phyloP scores from a whole-genome alignment of 2,797 vertebrate species.

The Prunella strophiata region DNA sequence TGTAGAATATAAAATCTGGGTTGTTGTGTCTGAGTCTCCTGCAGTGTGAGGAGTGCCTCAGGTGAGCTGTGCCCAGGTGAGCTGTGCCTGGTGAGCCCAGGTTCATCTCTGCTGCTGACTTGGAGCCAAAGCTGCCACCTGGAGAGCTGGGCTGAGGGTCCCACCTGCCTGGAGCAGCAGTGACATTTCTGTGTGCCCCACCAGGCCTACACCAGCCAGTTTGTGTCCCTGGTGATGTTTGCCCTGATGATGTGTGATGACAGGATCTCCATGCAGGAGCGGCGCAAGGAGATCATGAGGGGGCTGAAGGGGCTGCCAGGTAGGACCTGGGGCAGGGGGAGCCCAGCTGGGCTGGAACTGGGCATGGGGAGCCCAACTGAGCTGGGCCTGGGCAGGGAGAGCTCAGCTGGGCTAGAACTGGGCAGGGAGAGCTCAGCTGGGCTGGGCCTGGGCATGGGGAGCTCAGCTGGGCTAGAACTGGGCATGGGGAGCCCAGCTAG shows the following conservation, averaged over 20 bases:
- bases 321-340: slow-evolving; percentile 51
- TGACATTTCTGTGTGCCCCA: neutral
- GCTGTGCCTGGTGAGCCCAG: neutral
- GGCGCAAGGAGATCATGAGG: slow-evolving; percentile 93
- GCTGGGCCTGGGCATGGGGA: too few relatives aligned
- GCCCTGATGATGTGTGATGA: slow-evolving; percentile 97
- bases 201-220: slow-evolving; percentile 98
- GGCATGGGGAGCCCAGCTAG: too few relatives aligned
- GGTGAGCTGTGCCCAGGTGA: neutral
- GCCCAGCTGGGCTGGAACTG: neutral
- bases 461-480: too few relatives aligned
- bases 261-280: slow-evolving; percentile 95
- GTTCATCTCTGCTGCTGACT: neutral
- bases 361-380: neutral
- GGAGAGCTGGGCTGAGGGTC: neutral
- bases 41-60: fast-evolving
- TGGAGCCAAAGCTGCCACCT: neutral
- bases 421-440: too few relatives aligned
- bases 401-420: too few relatives aligned
- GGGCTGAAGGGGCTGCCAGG: slow-evolving; percentile 92
- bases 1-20: neutral
- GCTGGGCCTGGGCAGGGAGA: neutral
- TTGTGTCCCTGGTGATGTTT: slow-evolving; percentile 97
- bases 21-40: too few relatives aligned
- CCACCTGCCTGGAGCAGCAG: fast-evolving